Base-by-base conservation (phyloP, 2,113 vertebrate genomes). In the Mastomys coucha region DNA sequence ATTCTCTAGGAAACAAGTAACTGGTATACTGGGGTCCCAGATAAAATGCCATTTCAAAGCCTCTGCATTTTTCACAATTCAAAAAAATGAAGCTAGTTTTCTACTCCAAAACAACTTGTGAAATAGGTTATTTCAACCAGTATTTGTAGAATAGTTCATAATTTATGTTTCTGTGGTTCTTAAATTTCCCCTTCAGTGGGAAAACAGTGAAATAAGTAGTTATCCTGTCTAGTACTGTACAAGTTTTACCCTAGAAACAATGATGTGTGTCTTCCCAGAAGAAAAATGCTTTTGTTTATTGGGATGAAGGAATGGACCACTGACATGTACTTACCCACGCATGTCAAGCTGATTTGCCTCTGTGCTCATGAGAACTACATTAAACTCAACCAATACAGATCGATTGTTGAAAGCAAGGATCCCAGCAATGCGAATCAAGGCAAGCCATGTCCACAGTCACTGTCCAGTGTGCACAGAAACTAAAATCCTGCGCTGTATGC, bases 131-230 rank as follows among this genome's bases (percentile, higher is more conserved):
- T 96, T 96, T 94, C 33, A 24, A 75, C 81, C 73, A 58, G 28
- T 67, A 39, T 96, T 70, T 84, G 31, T 94, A 5, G 20, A 96
- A 26, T 24, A 80, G 87, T 91, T 94, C 31, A 82, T 4, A 93
- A 36, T 2, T 91, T 87, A 65, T 20, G 9, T 93, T 76, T 45
- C 19, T 73, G 49, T 16, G 24, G 3, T 49, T 51, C 72, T 88
- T 94, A 63, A 77, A 63, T 77, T 51, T 91, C 51, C 42, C 60
- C 76, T 12, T 75, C n/a, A 13, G 31, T 77, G 24, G 36, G 28
- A 8, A 96, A 92, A 91, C 19, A 85, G n/a, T 73, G 49, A 82
- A 91, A 81, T 36, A 95, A 88, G 93, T 69, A 45, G 75, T 58
- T 85, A 63, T 84, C 88, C 65, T 80, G 0, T 69, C 28, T 36